Conservation (phyloP, 2,888 invertebrate species). For the Mechanitis messenoides region DNA sequence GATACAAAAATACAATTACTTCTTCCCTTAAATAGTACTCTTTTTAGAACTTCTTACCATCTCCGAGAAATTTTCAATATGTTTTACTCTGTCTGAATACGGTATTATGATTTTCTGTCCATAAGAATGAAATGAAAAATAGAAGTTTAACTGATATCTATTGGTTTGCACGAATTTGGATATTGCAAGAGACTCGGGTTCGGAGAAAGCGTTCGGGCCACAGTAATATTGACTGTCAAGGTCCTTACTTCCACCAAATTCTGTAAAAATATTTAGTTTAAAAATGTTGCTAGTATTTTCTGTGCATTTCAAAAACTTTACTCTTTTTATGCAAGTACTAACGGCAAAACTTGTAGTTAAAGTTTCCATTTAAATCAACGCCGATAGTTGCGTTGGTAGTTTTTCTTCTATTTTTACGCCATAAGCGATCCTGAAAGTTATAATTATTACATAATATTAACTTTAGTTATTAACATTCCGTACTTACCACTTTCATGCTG, state of each 20-base stretch:
- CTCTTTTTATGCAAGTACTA: slow-evolving; percentile 30
- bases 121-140: slow-evolving; percentile 80
- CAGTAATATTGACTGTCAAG: slow-evolving; percentile 42
- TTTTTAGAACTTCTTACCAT: slow-evolving; percentile 41
- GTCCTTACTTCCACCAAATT: slow-evolving; percentile 37
- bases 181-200: slow-evolving; percentile 50
- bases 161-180: slow-evolving; percentile 38
- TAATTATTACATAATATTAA: slow-evolving; percentile 8
- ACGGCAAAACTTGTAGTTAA: slow-evolving; percentile 75
- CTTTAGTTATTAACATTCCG: too few relatives aligned
- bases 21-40: too few relatives aligned
- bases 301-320: not conserved
- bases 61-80: slow-evolving; percentile 63
- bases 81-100: slow-evolving; percentile 64
- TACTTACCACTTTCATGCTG: slow-evolving; percentile 38
- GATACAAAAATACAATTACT: too few relatives aligned
- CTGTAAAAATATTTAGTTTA: slow-evolving; percentile 35
- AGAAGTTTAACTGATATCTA: slow-evolving; percentile 63
- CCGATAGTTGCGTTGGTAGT: slow-evolving; percentile 54
- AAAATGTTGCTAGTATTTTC: slow-evolving; percentile 1
- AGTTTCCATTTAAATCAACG: slow-evolving; percentile 81
- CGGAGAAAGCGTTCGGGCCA: slow-evolving; percentile 53
- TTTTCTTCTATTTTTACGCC: slow-evolving; percentile 78
- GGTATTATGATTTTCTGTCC: slow-evolving; percentile 79
- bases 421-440: slow-evolving; percentile 72